A percentile compares a stretch with the other conserved stretches of the same genome.
Conservation (phyloP, 2,113 vertebrate species). For the Pterocles orientalis region DNA sequence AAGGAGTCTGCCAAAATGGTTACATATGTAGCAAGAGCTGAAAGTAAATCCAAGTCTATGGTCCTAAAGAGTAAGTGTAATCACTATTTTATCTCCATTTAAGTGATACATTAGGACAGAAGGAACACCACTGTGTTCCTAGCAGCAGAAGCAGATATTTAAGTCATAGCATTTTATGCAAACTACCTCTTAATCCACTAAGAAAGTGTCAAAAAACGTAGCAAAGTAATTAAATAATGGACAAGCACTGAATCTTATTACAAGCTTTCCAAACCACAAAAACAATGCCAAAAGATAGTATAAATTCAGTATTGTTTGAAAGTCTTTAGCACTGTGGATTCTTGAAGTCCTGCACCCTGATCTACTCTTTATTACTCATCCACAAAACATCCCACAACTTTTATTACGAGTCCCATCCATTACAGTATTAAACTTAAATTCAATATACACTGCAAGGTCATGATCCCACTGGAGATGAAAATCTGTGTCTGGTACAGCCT, state of each 20-base stretch:
- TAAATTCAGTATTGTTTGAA: conserved; percentile 23
- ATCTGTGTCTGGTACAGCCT: background rate
- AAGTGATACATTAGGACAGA: conserved; percentile 62
- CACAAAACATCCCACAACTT: conserved; percentile 52
- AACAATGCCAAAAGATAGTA: conserved; percentile 8
- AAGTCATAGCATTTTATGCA: conserved; percentile 58
- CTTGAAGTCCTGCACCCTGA: background rate
- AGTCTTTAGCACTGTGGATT: background rate
- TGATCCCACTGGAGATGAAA: conserved; percentile 50
- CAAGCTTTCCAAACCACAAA: conserved; percentile 28
- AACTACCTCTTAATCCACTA: conserved; percentile 55
- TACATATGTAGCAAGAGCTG: conserved; percentile 1
- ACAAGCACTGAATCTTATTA: background rate
- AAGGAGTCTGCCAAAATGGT: conserved; percentile 48
- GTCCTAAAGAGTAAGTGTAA: conserved; percentile 52
- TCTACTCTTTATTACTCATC: conserved; percentile 49
- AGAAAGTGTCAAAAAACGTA: conserved; percentile 36
- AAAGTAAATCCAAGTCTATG: conserved; percentile 59
- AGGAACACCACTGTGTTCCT: conserved; percentile 13
- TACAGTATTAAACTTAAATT: conserved; percentile 64
- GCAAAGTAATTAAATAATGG: conserved; percentile 62
- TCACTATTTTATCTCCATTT: conserved; percentile 69
- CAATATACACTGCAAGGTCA: conserved; percentile 27
- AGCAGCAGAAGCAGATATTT: conserved; percentile 49
- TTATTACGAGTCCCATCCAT: conserved; percentile 62